Percentiles rank a stretch among this genome's conserved stretches.
Evolutionary conservation across 2,797 vertebrate genomes (phyloP).

Genomic region (Alcedo atthis): DNA sequence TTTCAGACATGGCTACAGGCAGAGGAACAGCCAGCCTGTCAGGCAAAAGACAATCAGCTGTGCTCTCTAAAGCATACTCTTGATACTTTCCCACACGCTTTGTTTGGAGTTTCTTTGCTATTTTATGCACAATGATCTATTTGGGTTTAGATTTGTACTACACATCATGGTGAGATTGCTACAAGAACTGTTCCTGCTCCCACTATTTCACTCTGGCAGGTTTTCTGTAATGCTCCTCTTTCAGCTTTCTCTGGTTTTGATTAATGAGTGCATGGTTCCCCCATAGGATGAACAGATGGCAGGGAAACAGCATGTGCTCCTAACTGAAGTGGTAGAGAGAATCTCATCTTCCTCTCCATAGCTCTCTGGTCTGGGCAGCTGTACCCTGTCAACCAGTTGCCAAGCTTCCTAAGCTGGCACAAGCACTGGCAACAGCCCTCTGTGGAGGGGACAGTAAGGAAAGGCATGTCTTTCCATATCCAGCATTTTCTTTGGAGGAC

Average conservation of each 20-base stretch:
- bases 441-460: neutral
- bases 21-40: neutral
- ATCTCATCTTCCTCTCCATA: neutral
- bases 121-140: neutral
- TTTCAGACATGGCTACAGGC: neutral
- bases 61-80: neutral
- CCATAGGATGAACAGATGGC: neutral
- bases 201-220: neutral
- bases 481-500: neutral
- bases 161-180: neutral
- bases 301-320: neutral
- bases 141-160: neutral
- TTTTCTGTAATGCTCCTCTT: neutral
- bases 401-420: neutral
- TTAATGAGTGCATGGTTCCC: neutral
- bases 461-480: neutral
- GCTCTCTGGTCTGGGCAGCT: neutral
- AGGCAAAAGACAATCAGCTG: neutral
- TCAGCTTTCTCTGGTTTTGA: neutral
- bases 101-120: neutral
- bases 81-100: neutral
- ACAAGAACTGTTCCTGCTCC: neutral
- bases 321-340: neutral
- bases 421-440: neutral
- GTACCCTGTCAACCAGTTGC: neutral